These are phyloP conservation scores for Hypocryptadius cinnamomeus DNA, from an alignment of 2,113 vertebrate species.

Conservation along the genomic window DNA sequence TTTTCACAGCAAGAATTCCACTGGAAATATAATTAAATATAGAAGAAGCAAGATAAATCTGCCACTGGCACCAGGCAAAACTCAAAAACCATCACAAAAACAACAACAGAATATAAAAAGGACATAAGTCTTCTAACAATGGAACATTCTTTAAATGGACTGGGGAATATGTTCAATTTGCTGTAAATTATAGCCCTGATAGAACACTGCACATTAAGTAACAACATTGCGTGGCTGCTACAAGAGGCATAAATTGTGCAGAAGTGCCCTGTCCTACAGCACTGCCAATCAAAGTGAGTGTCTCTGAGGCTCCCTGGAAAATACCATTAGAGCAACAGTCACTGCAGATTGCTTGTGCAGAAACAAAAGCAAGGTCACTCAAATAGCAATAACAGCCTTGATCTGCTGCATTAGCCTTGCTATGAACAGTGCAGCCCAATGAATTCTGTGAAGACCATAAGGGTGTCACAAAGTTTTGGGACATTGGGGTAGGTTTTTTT, in stretches of 20 bases:
- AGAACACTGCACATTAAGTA: background rate
- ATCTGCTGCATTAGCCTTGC: background rate
- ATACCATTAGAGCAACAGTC: background rate
- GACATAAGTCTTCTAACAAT: background rate
- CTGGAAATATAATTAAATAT: conserved; percentile 16
- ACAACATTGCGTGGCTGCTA: background rate
- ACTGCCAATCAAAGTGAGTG: background rate
- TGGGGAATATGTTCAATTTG: background rate
- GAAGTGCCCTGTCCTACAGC: background rate
- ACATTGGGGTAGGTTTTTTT: fast-evolving
- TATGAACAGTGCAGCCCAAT: background rate
- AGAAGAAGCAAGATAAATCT: background rate
- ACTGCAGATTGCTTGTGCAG: background rate
- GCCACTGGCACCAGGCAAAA: background rate
- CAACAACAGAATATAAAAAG: background rate
- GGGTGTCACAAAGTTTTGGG: background rate
- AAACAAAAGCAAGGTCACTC: background rate
- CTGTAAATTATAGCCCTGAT: background rate
- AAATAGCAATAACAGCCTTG: background rate
- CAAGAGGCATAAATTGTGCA: background rate
- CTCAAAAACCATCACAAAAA: background rate
- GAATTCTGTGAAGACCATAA: background rate
- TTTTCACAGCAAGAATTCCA: background rate
- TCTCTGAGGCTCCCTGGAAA: background rate
- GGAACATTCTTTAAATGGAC: background rate